These are phyloP conservation scores for Rhagonycha fulva DNA, from an alignment of 2,888 invertebrate species.

Conservation along the genomic window DNA sequence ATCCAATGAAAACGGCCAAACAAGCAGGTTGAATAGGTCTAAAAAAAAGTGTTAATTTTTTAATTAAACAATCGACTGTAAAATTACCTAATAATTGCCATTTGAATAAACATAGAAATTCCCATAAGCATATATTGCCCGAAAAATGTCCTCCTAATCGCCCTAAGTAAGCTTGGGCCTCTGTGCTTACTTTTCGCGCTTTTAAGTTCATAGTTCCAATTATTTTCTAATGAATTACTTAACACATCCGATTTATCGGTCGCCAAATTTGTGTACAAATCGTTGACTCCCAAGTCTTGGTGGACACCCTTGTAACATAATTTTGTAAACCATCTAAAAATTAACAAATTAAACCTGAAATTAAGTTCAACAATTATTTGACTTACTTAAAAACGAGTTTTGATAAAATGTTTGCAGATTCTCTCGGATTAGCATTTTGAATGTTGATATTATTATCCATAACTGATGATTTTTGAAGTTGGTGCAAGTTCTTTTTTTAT, in stretches of 20 bases:
- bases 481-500: not conserved
- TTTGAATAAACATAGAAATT: slow-evolving; percentile 58
- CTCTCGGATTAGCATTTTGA: not conserved
- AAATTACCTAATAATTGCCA: slow-evolving; percentile 60
- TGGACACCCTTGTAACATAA: slow-evolving; percentile 59
- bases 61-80: not conserved
- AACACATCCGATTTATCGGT: slow-evolving; percentile 65
- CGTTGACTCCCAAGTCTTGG: slow-evolving; percentile 64
- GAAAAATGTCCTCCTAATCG: slow-evolving; percentile 62
- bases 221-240: slow-evolving; percentile 65
- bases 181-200: slow-evolving; percentile 57
- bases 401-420: not conserved
- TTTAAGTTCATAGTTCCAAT: slow-evolving; percentile 64
- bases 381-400: not conserved
- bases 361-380: not conserved
- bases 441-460: not conserved
- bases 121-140: slow-evolving; percentile 63
- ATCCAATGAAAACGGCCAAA: slow-evolving; percentile 26
- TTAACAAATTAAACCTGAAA: not conserved
- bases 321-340: slow-evolving; percentile 47
- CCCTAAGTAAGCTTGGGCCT: slow-evolving; percentile 62
- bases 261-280: slow-evolving; percentile 55
- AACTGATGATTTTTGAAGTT: not conserved
- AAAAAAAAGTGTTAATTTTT: not conserved
- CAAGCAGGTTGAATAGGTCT: slow-evolving; percentile 30